These are phyloP conservation scores for Passerina amoena DNA, from an alignment of 2,113 vertebrate species.

Conservation along the genomic window DNA sequence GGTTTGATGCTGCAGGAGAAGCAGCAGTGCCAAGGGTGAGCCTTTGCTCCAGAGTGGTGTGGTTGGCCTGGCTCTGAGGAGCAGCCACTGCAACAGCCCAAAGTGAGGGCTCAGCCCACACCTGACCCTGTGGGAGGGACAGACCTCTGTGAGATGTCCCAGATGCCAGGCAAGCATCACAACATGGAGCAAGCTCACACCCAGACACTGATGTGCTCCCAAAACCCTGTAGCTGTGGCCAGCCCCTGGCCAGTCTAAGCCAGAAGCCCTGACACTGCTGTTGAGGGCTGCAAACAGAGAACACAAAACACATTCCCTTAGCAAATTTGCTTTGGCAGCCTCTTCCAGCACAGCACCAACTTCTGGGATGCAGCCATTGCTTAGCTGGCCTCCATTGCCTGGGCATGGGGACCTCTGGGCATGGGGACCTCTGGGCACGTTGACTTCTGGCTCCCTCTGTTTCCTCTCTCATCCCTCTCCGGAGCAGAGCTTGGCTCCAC, in stretches of 20 bases:
- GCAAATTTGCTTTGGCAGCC: neutral
- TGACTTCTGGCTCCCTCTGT: neutral
- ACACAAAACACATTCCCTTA: neutral
- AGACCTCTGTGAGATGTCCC: neutral
- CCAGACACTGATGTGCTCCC: neutral
- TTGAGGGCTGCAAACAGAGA: neutral
- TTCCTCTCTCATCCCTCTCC: neutral
- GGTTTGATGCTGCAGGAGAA: neutral
- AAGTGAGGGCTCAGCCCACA: neutral
- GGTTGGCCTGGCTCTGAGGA: neutral
- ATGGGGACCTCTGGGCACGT: neutral
- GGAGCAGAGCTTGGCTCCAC: neutral
- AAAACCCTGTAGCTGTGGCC: neutral
- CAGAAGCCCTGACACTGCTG: neutral
- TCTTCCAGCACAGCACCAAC: neutral
- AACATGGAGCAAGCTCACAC: rapidly evolving
- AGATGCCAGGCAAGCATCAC: neutral
- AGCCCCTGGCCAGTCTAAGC: neutral
- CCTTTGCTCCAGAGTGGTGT: neutral
- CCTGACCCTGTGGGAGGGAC: neutral
- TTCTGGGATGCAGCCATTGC: neutral
- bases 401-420: neutral
- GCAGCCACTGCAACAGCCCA: neutral
- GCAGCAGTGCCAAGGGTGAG: neutral
- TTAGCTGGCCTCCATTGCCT: neutral